Conservation (phyloP, 2,113 vertebrate genomes). For the Phaethornis superciliosus region DNA sequence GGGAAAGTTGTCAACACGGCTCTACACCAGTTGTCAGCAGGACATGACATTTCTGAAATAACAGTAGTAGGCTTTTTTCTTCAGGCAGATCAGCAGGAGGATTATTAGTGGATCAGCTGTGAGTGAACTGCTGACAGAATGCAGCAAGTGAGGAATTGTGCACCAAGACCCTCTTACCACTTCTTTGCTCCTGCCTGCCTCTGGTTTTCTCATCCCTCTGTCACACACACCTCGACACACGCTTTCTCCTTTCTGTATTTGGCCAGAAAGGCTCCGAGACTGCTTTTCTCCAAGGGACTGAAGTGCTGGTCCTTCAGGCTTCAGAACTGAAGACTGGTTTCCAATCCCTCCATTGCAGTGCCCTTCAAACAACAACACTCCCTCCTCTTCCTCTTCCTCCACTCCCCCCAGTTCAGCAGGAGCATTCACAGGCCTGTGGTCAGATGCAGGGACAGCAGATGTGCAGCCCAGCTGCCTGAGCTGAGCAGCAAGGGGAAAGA, state of each 20-base stretch:
- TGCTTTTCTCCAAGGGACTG: background rate
- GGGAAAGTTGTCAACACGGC: background rate
- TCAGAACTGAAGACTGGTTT: background rate
- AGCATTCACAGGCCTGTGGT: background rate
- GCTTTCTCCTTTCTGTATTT: background rate
- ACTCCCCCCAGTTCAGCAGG: background rate
- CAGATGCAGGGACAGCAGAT: background rate
- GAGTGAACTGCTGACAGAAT: background rate
- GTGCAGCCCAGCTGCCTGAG: background rate
- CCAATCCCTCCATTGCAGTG: background rate
- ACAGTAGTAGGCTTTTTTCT: background rate
- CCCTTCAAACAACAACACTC: background rate
- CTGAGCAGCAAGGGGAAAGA: background rate
- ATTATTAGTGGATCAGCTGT: background rate
- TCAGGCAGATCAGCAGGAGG: background rate
- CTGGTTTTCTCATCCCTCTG: background rate
- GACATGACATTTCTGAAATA: background rate
- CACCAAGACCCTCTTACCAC: background rate
- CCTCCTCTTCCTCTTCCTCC: background rate
- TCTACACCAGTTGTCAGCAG: background rate
- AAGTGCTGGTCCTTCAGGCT: background rate
- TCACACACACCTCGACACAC: background rate
- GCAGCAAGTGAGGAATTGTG: accelerated
- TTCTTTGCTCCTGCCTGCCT: background rate
- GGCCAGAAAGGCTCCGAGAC: background rate